Conservation (phyloP, 2,797 vertebrate genomes). For the Dendrocincla tyrannina region DNA sequence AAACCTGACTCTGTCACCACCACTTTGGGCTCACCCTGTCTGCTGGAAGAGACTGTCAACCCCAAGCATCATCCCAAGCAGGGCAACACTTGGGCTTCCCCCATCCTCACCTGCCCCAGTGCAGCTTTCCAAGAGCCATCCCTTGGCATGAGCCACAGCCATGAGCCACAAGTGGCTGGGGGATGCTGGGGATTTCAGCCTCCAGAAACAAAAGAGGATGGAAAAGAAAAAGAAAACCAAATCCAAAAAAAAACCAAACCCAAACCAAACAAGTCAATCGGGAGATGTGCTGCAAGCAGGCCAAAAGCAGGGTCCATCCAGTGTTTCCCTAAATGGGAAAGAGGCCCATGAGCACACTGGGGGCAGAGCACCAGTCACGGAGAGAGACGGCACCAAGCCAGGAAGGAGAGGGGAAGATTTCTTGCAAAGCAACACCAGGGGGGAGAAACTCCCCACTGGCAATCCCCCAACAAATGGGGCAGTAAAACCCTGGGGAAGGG, state of each 20-base stretch:
- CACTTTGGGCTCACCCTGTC: neutral
- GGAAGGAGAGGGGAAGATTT: neutral
- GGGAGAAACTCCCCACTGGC: neutral
- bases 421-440: neutral
- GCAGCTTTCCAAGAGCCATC: neutral
- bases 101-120: neutral
- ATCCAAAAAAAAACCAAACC: no score
- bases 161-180: rapidly evolving
- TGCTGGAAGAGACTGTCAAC: neutral
- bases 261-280: neutral
- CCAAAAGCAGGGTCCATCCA: neutral
- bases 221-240: neutral
- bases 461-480: neutral
- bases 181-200: neutral
- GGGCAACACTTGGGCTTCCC: neutral
- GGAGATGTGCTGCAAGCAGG: neutral
- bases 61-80: neutral
- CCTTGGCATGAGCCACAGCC: rapidly evolving
- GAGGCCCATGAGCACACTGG: rapidly evolving
- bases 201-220: neutral
- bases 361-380: neutral
- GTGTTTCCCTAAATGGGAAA: slow-evolving; percentile 23
- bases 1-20: neutral
- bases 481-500: neutral
- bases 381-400: neutral